Percentiles rank a stretch among this genome's conserved stretches.
Conservation (phyloP, 2,113 vertebrate genomes). For the Lonchura striata region DNA sequence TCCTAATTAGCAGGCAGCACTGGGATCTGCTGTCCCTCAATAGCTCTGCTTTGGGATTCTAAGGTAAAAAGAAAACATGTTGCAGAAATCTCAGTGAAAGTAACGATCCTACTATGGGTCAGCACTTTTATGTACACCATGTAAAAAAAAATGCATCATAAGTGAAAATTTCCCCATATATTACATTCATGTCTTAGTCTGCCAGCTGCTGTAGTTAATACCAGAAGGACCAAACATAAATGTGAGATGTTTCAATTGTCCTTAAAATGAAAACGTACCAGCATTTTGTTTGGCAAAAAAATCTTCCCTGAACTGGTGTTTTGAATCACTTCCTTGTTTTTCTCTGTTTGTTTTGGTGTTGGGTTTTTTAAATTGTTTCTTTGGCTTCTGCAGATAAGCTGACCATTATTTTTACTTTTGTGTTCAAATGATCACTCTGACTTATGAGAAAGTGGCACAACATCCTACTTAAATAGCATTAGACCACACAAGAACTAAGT, state of each 20-base stretch:
- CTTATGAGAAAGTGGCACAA: neutral
- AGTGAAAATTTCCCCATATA: neutral
- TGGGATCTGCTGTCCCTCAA: slow-evolving; percentile 49
- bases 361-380: neutral
- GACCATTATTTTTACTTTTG: neutral
- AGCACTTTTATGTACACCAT: rapidly evolving
- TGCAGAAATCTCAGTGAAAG: neutral
- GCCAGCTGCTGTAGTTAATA: neutral
- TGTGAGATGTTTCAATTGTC: neutral
- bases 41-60: slow-evolving; percentile 31
- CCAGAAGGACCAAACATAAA: neutral
- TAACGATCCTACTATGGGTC: neutral
- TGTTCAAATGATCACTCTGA: neutral
- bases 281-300: neutral
- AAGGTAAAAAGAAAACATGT: slow-evolving; percentile 23
- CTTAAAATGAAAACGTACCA: neutral
- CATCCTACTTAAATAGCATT: neutral
- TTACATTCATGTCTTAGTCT: neutral
- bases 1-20: slow-evolving; percentile 74
- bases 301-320: neutral
- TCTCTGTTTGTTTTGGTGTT: neutral
- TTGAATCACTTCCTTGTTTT: neutral
- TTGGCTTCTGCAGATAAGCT: neutral
- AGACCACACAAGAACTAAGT: slow-evolving; percentile 23
- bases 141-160: neutral